Evolutionary conservation across 2,113 vertebrate species (phyloP).

Genomic region (Gallinago paraguaiae): DNA sequence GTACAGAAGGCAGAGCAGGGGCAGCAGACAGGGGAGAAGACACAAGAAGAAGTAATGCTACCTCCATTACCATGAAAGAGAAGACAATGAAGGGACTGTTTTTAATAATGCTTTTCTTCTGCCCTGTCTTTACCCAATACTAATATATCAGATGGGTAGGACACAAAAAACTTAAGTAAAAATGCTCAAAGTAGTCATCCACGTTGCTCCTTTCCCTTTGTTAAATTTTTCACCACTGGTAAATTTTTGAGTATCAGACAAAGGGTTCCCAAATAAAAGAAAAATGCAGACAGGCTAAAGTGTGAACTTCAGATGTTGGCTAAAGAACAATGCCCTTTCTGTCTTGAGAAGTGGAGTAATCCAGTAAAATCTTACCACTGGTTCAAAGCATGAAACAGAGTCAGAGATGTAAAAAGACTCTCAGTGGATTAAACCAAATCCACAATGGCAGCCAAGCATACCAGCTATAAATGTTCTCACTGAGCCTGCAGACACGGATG

Average conservation of each 20-base stretch:
- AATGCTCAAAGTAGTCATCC: not conserved
- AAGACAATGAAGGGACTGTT: not conserved
- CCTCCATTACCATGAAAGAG: not conserved
- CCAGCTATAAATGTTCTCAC: constrained; percentile 16
- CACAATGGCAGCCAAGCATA: constrained; percentile 56
- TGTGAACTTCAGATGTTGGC: not conserved
- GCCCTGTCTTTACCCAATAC: not conserved
- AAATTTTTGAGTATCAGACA: not conserved
- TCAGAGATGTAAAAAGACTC: not conserved
- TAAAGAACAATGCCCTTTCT: not conserved
- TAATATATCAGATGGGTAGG: not conserved
- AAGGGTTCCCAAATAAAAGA: not conserved
- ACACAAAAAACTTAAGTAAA: not conserved
- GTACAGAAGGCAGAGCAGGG: not conserved
- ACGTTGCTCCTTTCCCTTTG: not conserved
- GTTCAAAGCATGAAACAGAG: not conserved
- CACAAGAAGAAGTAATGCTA: not conserved
- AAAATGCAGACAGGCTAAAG: constrained; percentile 28
- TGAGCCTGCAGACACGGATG: constrained; percentile 38
- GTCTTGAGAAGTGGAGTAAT: not conserved
- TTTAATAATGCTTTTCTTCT: not conserved
- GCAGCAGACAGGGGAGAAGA: not conserved
- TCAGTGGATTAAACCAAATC: constrained; percentile 49
- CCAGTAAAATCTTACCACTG: constrained; percentile 30
- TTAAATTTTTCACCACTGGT: not conserved